Evolutionary conservation across 2,797 vertebrate species (phyloP), one percentile per base, ranked within the genome.

Genomic region (Sebastiscus albofasciatus): DNA sequence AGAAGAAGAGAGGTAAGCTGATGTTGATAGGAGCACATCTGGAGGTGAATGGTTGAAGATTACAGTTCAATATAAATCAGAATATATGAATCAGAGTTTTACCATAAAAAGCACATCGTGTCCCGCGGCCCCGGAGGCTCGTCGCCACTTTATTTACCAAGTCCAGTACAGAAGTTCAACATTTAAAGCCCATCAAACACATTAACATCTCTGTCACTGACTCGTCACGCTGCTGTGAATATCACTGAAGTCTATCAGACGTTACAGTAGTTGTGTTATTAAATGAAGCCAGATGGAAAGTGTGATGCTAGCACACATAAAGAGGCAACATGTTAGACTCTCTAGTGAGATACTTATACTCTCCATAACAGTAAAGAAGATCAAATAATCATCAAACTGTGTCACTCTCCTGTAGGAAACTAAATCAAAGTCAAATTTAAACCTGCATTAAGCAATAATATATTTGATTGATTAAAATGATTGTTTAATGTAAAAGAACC

Each of bases 21-120:
- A 31, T 11, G 33, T n/a, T 11, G 0, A 20, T 33, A 8, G 1
- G 86, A 92, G 91, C 92, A 92, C 93, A 93, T 46, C 2, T 46
- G 33, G 62, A 79, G 80, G 74, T 27, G 42, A 77, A 69, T 18
- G 58, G 46, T 62, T 68, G 42, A 62, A 75, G 27, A 60, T 75
- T 18, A 73, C 29, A 64, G 36, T 80, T 39, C 9, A 36, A 39
- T 67, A 65, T 69, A 36, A 75, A 59, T 79, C 34, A 20, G 42
- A 49, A 18, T 68, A 61, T 68, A 49, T 80, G 69, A 65, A 89
- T 80, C 62, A 82, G 56, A 83, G 18, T 70, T 14, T 24, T 49
- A 70, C 20, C 18, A 14, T 33, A 26, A 67, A 66, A 86, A 92
- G 89, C 90, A 91, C 90, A 91, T 75, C 1, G 79, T 71, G 72